Evolutionary conservation across 1,140 invertebrate genomes (phyloP), one percentile per base, ranked within the genome.

Genomic region (Ephestia elutella): DNA sequence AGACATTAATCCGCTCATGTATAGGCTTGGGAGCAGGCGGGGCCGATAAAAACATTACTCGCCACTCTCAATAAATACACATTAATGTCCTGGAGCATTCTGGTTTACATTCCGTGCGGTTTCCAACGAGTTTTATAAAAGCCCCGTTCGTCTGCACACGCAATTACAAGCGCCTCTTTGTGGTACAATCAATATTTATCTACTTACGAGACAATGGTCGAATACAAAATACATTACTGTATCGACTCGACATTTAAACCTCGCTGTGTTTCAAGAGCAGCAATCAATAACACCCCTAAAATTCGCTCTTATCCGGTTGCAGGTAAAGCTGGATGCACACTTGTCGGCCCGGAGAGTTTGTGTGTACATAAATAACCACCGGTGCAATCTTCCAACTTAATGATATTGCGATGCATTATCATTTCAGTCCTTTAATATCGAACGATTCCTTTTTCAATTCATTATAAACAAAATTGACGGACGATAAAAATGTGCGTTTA

Each of bases 11-110:
- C 67, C 70, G 63, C 59, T 58, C 65, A 56, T 63, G 59, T 74
- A 74, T 77, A 71, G 78, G 71, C 70, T 57, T 70, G 61, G 66
- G 60, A 57, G 66, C 70, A 68, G 75, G 71, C 79, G 70, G 69
- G 71, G 62, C 76, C 77, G 81, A 88, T 86, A 88, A 88, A 88
- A 88, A 88, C 85, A 88, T 88, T 86, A 86, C 80, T 75, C 79
- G 74, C 75, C 76, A 77, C 77, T 78, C 76, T 77, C 81, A 86
- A 88, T 88, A 88, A 88, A 88, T 88, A 88, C 77, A 87, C 83
- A 86, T 86, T 84, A 86, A 85, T 82, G 83, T 87, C 85, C 75
- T 68, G 71, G 60, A 75, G 80, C 76, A 85, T 87, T 87, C 83
- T 85, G 82, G 80, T 83, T 80, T 82, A 82, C 80, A 82, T 86